A percentile compares a stretch with the other conserved stretches of the same genome.
These are phyloP conservation scores for Mesocentrotus franciscanus DNA, from an alignment of 53 echinoderm and acorn worm genomes.

Conservation along the genomic window DNA sequence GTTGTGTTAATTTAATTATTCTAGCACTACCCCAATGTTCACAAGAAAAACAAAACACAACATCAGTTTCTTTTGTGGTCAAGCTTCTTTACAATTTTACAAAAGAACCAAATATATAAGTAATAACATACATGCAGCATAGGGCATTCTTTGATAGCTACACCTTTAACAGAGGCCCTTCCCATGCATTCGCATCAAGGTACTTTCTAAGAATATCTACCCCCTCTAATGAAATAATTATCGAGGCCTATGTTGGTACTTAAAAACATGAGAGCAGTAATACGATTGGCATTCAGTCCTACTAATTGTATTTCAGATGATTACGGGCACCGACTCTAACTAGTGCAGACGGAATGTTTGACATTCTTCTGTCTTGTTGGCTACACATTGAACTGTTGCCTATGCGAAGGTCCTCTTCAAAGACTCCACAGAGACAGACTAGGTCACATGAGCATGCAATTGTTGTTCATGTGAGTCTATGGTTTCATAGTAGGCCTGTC, in stretches of 20 bases:
- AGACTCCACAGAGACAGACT: background rate
- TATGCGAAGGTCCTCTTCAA: background rate
- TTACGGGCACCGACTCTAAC: background rate
- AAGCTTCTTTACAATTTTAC: background rate
- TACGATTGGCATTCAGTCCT: background rate
- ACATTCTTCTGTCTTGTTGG: conserved; percentile 34
- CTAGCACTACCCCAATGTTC: background rate
- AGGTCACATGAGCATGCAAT: background rate
- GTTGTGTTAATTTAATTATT: background rate
- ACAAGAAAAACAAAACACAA: background rate
- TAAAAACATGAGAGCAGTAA: background rate
- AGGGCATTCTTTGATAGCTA: background rate
- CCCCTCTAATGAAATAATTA: conserved; percentile 27
- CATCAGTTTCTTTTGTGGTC: background rate
- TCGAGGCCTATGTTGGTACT: conserved; percentile 8
- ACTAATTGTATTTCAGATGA: conserved; percentile 8
- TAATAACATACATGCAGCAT: background rate
- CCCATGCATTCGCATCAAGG: background rate
- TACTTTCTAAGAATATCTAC: conserved; percentile 19
- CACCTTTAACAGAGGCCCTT: background rate
- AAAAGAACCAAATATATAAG: background rate
- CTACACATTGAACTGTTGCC: conserved; percentile 28
- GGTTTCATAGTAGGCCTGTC: no score
- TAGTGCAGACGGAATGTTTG: conserved; percentile 8
- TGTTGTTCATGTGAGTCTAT: background rate